Base-by-base conservation (phyloP, 2,113 vertebrate species). In the Pelmatolapia mariae region DNA sequence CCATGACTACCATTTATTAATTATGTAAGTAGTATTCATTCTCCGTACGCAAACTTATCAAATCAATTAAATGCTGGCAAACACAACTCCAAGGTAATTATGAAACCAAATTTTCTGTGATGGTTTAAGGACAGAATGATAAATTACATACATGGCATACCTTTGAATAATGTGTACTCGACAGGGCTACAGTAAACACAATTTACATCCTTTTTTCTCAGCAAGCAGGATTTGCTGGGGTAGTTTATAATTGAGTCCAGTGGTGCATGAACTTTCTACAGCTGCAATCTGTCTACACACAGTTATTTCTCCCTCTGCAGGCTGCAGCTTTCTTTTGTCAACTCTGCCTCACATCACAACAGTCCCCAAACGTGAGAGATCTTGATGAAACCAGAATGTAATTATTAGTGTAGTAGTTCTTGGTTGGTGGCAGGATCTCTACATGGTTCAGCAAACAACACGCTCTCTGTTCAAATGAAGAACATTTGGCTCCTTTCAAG, bases 241-340 rank as follows among this genome's bases (percentile, higher is more conserved):
- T 93, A 91, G 93, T 94, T 94, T 93, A 93, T 96, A 95, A 96
- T 95, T 95, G 94, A 95, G 94, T 96, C 91, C 92, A 95, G 86
- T 29, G 85, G 89, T 93, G 94, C 95, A 93, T 96, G 92, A 95
- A 95, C 92, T 88, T 95, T 93, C 87, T 92, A 89, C 89, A 91
- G 92, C 94, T 89, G 90, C 94, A 95, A 90, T 95, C 93, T 92
- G 90, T 94, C 93, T 89, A 89, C 93, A 90, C 87, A 66, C 89
- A 86, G 89, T 90, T 90, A 89, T 95, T 95, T 95, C 90, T 93
- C 81, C 85, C 82, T 92, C 91, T 91, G 40, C 85, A 83, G 87
- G 87, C 82, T 85, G 63, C 40, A 24, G 61, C 63, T 91, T 78
- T 88, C 92, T 89, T 96, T 95, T 95, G 94, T 94, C 45, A 56